Evolutionary conservation across 2,888 invertebrate species (phyloP).

Genomic region (Minunthozetes semirufus): DNA sequence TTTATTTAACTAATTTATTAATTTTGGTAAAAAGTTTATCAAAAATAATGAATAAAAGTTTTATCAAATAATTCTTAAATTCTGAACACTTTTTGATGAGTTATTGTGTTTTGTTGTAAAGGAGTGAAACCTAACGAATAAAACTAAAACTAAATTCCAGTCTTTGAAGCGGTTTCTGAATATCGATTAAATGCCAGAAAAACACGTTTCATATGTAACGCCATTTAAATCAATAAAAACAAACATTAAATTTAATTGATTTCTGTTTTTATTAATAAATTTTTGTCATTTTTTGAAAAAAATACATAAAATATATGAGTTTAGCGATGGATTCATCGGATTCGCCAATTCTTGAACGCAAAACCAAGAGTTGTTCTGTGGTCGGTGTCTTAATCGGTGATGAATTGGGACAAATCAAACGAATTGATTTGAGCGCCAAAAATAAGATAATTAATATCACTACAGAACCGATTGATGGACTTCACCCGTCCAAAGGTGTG

Average conservation of each 20-base stretch:
- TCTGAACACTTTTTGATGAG: too few species aligned
- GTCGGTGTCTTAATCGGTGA: constrained; percentile 38
- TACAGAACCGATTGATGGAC: not conserved
- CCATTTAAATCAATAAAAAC: not conserved
- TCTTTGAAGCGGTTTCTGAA: too few species aligned
- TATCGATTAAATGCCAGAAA: too few species aligned
- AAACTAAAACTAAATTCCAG: too few species aligned
- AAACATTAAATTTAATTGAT: not conserved
- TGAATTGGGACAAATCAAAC: constrained; percentile 39
- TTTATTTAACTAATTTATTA: too few species aligned
- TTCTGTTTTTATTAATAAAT: not conserved
- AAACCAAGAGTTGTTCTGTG: not conserved
- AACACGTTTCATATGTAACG: not conserved
- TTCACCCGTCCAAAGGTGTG: constrained; percentile 33
- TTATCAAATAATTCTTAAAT: too few species aligned
- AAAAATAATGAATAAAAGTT: too few species aligned
- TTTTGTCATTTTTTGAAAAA: not conserved
- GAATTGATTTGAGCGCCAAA: constrained; percentile 29
- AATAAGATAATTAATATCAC: constrained; percentile 6
- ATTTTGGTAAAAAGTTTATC: too few species aligned
- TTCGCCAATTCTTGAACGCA: not conserved
- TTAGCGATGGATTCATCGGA: not conserved
- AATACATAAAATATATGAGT: not conserved
- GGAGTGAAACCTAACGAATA: too few species aligned
- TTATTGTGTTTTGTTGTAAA: too few species aligned